Evolutionary conservation across 2,888 invertebrate species (phyloP).

Genomic region (Sepioteuthis lessoniana): DNA sequence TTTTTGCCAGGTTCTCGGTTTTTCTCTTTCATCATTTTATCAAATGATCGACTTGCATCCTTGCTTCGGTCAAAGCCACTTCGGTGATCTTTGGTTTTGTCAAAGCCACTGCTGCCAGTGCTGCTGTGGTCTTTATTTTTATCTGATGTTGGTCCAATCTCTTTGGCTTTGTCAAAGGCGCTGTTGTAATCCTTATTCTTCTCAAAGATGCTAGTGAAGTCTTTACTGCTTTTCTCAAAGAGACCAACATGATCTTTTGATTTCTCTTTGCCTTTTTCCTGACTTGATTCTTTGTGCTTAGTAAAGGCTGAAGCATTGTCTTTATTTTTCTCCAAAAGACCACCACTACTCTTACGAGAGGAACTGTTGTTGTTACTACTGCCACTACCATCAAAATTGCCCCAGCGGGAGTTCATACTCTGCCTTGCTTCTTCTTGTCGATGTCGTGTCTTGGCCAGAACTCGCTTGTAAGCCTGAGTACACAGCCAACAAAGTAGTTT

Average conservation of each 20-base stretch:
- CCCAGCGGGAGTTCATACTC: conserved; percentile 44
- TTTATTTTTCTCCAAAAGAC: conserved; percentile 48
- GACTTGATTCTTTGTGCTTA: neutral
- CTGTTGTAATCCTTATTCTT: conserved; percentile 35
- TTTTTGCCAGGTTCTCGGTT: conserved; percentile 24
- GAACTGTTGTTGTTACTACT: conserved; percentile 52
- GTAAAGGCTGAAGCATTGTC: neutral
- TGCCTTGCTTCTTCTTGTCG: conserved; percentile 61
- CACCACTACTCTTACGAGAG: conserved; percentile 53
- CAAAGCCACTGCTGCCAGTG: neutral
- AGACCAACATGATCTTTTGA: neutral
- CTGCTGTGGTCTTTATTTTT: conserved; percentile 40
- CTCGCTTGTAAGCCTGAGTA: conserved; percentile 92
- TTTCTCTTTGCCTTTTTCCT: conserved; percentile 21
- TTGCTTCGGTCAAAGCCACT: conserved; percentile 43
- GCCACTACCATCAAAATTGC: conserved; percentile 41
- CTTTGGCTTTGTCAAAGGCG: conserved; percentile 41
- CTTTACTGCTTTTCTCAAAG: conserved; percentile 47
- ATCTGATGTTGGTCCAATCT: neutral
- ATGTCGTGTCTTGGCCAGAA: conserved; percentile 86
- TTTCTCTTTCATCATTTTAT: conserved; percentile 46
- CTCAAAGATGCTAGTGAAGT: conserved; percentile 34
- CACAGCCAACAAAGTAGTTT: conserved; percentile 96
- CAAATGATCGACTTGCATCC: neutral
- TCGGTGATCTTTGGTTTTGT: conserved; percentile 42